Percentiles rank a stretch among this genome's conserved stretches.
Evolutionary conservation across 2,888 invertebrate genomes (phyloP).

Genomic region (Scrobipalpa costella): DNA sequence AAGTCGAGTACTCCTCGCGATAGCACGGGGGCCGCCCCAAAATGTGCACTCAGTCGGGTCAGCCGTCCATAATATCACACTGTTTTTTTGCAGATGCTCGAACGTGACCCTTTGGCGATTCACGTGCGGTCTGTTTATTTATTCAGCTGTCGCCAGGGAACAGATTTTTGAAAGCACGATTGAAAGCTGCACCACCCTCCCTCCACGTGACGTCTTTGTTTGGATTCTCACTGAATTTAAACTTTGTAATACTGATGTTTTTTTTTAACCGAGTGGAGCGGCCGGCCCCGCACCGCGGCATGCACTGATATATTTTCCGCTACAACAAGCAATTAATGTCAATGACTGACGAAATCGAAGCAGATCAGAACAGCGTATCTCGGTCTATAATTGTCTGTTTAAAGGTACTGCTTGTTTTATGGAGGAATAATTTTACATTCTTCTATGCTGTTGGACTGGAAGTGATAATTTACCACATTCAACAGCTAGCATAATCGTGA

Average conservation of each 20-base stretch:
- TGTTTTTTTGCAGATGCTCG: not conserved
- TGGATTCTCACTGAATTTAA: not conserved
- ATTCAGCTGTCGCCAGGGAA: not conserved
- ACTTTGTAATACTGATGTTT: not conserved
- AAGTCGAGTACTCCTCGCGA: slow-evolving; percentile 24
- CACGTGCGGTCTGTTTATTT: slow-evolving; percentile 2
- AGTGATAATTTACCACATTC: too few relatives aligned
- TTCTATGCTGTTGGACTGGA: not conserved
- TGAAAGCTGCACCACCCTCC: slow-evolving; percentile 3
- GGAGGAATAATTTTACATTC: slow-evolving; percentile 40
- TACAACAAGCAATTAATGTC: slow-evolving; percentile 68
- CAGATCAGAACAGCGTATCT: slow-evolving; percentile 61
- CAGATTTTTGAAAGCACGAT: not conserved
- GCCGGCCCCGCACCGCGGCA: slow-evolving; percentile 52
- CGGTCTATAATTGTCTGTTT: slow-evolving; percentile 56
- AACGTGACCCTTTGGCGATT: not conserved
- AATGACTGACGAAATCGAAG: slow-evolving; percentile 70
- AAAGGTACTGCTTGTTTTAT: slow-evolving; percentile 39
- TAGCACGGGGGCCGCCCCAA: slow-evolving; percentile 53
- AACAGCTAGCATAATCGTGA: too few relatives aligned
- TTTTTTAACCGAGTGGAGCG: slow-evolving; percentile 11
- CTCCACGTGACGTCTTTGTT: not conserved
- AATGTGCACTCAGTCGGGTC: slow-evolving; percentile 48
- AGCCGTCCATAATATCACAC: slow-evolving; percentile 27
- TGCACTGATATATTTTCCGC: slow-evolving; percentile 70